These are phyloP conservation scores for Bombus pascuorum DNA, from an alignment of 1,140 invertebrate species.

Conservation along the genomic window DNA sequence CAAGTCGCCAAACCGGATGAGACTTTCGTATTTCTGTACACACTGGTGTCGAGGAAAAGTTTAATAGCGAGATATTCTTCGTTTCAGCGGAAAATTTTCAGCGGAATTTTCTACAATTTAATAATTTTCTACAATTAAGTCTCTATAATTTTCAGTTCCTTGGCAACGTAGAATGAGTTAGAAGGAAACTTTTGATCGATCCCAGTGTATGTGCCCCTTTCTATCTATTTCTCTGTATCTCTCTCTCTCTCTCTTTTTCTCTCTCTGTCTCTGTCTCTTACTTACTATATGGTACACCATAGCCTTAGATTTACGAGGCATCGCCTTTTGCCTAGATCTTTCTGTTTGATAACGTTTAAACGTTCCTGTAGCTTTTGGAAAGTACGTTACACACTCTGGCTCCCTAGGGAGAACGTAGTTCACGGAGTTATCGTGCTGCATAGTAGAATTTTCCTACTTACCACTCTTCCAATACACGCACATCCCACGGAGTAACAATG, in stretches of 20 bases:
- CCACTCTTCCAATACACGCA: constrained; percentile 27
- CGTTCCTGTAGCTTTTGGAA: constrained; percentile 45
- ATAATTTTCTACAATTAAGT: background rate
- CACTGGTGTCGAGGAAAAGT: background rate
- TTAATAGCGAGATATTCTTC: background rate
- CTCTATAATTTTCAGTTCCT: background rate
- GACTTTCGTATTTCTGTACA: background rate
- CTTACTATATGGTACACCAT: background rate
- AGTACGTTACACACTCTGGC: constrained; percentile 23
- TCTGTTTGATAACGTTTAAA: constrained; percentile 45
- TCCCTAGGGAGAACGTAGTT: constrained; percentile 49
- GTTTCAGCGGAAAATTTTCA: too few relatives aligned
- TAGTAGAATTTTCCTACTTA: constrained; percentile 47
- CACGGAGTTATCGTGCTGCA: constrained; percentile 48
- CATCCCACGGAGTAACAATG: constrained; percentile 8
- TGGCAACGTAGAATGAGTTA: background rate
- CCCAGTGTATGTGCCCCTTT: background rate
- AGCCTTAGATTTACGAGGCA: constrained; percentile 49
- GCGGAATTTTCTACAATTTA: background rate
- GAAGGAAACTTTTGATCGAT: constrained; percentile 3
- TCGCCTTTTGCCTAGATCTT: constrained; percentile 50
- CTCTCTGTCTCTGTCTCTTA: background rate
- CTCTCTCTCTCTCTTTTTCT: background rate
- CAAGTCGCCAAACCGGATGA: background rate
- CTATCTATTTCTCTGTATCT: background rate